Base-by-base conservation (phyloP, 2,888 invertebrate species). In the Sarcophaga subvicina region DNA sequence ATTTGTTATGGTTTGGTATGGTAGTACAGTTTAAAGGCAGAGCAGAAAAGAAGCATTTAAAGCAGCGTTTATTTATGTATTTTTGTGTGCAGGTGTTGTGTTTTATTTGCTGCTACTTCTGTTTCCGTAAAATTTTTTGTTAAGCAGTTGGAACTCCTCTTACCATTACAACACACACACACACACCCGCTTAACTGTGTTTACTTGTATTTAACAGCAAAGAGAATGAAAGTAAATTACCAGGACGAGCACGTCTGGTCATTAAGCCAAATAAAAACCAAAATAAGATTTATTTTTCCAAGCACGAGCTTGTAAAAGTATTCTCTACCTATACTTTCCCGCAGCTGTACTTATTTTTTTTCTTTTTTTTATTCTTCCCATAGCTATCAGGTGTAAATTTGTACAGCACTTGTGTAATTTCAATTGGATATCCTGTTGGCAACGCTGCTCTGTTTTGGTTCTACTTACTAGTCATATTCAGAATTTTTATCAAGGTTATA, bases 221-320 rank as follows among this genome's bases (percentile, higher is more conserved):
- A 27, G 47, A 66, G 47, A 49, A 49, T 14, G 63, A 64, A 62
- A 85, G 91, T 91, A 92, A 91, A 92, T 92, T 92, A 91, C 90
- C 90, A 90, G 90, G 89, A 89, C 89, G 90, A 90, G 91, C 92
- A 92, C 92, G 92, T 92, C 92, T 92, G 92, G 92, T 92, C 92
- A 92, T 92, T 91, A 92, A 92, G 92, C 91, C 90, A 91, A 91
- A 92, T 91, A 91, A 90, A 83, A 91, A 91, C 91, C 92, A 90
- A 90, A 91, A 90, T 89, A 92, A 91, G 91, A 92, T 92, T 92
- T 92, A 92, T 89, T 86, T 88, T 80, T 72, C 78, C 70, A 71
- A 64, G 69, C 82, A 78, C 80, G 47, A 85, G 83, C 63, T 71
- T 82, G 71, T 63, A 80, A 37, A 86, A 77, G 75, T 82, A 77